Evolutionary conservation across 1,140 invertebrate genomes (phyloP), one percentile per base, ranked within the genome.

Genomic region (Metaphire vulgaris): DNA sequence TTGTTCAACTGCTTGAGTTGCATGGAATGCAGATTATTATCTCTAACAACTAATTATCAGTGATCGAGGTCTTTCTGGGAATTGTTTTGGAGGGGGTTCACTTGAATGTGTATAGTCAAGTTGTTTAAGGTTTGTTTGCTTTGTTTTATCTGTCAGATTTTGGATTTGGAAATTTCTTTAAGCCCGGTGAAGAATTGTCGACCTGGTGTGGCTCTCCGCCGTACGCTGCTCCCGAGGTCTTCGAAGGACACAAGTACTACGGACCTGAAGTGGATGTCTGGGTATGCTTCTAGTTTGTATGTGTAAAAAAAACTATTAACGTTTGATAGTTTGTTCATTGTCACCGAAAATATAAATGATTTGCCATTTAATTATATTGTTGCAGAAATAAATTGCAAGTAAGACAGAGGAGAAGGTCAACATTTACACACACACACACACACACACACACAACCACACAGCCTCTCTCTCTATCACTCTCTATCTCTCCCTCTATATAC

Each of bases 161-260:
- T 89, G 98, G 98, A 71, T 99, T 99, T 89, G 98, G 95, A 83
- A 99, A 99, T 88, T 95, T 98, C 88, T 99, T 33, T 33, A 29
- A n/a, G 30, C 34, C 77, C 14, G 77, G 77, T 32, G 32, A 32
- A 28, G 28, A 71, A 34, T 73, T 78, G 15, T 34, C 73, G n/a
- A 95, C 94, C 72, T 86, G 85, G 69, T 95, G 93, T 86, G 93
- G 93, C 1, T 92, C 91, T 29, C 93, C 93, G 21, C 93, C 92
- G 0, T 95, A 95, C 85, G 93, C 93, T 6, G 93, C 93, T 0
- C 93, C 93, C 0, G 93, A 96, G 86, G 85, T 96, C 33, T 90
- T 90, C 78, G 87, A 90, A 72, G 92, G 93, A 80, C 91, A 92
- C 80, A 88, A 90, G 74, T 94, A 94, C 85, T 81, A 85, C 73